These are phyloP conservation scores for Drosophila ficusphila DNA, from an alignment of 1,140 invertebrate species.

Conservation along the genomic window DNA sequence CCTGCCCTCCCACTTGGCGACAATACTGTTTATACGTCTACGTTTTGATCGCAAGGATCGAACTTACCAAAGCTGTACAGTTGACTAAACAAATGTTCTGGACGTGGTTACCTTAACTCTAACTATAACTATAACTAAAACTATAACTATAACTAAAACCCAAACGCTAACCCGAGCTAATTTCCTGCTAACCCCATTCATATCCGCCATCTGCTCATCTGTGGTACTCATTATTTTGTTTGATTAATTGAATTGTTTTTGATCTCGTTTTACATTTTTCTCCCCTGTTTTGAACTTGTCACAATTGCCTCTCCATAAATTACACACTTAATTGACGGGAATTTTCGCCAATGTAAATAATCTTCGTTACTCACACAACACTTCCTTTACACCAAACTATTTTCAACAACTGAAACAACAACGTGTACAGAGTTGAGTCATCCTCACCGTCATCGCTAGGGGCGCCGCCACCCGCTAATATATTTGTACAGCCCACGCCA, in stretches of 20 bases:
- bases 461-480: slow-evolving; percentile 69
- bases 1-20: slow-evolving; percentile 12
- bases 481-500: slow-evolving; percentile 80
- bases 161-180: slow-evolving; percentile 1
- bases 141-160: slow-evolving; percentile 2
- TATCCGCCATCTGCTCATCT: neutral
- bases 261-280: slow-evolving; percentile 58
- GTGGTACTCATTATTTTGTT: neutral
- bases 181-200: slow-evolving; percentile 1
- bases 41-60: slow-evolving; percentile 35
- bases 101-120: slow-evolving; percentile 47
- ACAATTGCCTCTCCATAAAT: slow-evolving; percentile 26
- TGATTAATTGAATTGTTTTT: slow-evolving; percentile 37
- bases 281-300: slow-evolving; percentile 37
- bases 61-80: slow-evolving; percentile 65
- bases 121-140: slow-evolving; percentile 36
- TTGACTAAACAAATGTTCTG: slow-evolving; percentile 63
- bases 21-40: slow-evolving; percentile 53
- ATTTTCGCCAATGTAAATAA: slow-evolving; percentile 73
- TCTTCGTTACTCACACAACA: slow-evolving; percentile 28
- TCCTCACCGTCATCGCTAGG: slow-evolving; percentile 72
- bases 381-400: slow-evolving; percentile 20
- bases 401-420: slow-evolving; percentile 14
- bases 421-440: slow-evolving; percentile 65
- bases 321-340: slow-evolving; percentile 31